Base-by-base conservation (phyloP, 2,113 vertebrate species). In the Turdus rufiventris region DNA sequence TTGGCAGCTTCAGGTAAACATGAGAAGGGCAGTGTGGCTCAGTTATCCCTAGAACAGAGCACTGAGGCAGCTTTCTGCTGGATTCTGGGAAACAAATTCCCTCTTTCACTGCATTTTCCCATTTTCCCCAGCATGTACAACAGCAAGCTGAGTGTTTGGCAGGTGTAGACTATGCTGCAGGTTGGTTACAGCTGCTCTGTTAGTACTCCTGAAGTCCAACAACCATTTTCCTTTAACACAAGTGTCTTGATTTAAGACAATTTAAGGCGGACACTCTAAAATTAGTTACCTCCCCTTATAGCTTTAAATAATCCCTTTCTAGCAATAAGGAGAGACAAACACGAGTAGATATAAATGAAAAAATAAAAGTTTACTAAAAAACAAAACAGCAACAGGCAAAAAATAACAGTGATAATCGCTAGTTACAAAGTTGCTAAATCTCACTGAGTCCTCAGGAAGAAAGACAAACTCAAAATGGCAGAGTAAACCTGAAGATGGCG, bases 1-100 rank as follows among this genome's bases (percentile, higher is more conserved):
- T 99, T 65, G 99, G 99, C 97, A 99, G 99, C 97, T 99, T 99
- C 98, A 99, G 99, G 99, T 99, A 98, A 94, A 16, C 45, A 36
- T 38, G 10, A n/a, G 57, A 68, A 31, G 33, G 19, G 89, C 28
- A 70, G 34, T 3, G 12, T 70, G 50, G 25, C 13, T 63, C 61
- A 54, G 47, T 33, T 36, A 58, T 48, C n/a, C n/a, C 25, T 45
- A 40, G 50, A 78, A 18, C 51, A 70, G 40, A 66, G 21, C 14
- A 63, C 2, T 9, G 33, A 58, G 73, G 50, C 56, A 42, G 24
- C 50, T 70, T 75, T 68, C 68, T 79, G 43, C 21, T 80, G 51
- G 21, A 28, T 34, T 67, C 62, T 80, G 68, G 24, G 18, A 21
- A 50, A 45, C 51, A 65, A 50, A 77, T 51, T 67, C 21, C 54